Conservation (phyloP, 2,797 vertebrate species). For the Australoheros facetus region DNA sequence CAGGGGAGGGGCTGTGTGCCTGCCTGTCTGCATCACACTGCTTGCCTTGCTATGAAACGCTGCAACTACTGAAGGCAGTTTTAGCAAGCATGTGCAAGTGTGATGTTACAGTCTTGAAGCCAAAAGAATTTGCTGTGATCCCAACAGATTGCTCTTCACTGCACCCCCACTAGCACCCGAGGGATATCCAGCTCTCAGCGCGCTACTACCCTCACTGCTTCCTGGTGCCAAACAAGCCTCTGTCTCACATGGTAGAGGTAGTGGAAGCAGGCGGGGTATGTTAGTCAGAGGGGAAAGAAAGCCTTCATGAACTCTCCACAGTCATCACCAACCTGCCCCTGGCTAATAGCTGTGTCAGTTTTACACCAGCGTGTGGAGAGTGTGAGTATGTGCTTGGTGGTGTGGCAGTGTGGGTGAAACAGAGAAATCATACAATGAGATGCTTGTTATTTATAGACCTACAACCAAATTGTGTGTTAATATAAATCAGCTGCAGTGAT, state of each 20-base stretch:
- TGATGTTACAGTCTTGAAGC: slow-evolving; percentile 18
- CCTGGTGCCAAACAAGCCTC: slow-evolving; percentile 22
- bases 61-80: neutral
- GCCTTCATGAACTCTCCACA: slow-evolving; percentile 18
- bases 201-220: neutral
- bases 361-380: slow-evolving; percentile 23
- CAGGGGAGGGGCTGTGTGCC: neutral
- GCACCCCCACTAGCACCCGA: neutral
- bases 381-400: slow-evolving; percentile 3
- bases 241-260: neutral
- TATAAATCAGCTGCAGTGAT: slow-evolving; percentile 10
- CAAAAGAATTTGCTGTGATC: slow-evolving; percentile 26
- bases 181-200: slow-evolving; percentile 21
- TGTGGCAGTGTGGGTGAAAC: slow-evolving; percentile 12
- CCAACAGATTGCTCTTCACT: slow-evolving; percentile 17
- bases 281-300: slow-evolving; percentile 15
- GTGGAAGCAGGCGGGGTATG: neutral
- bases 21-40: neutral
- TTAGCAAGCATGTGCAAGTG: slow-evolving; percentile 3
- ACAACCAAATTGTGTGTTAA: slow-evolving; percentile 20
- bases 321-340: slow-evolving; percentile 24
- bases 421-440: slow-evolving; percentile 22
- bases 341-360: slow-evolving; percentile 44
- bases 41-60: neutral
- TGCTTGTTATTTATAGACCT: slow-evolving; percentile 49